Evolutionary conservation across 2,113 vertebrate species (phyloP), one percentile per base, ranked within the genome.

Genomic region (Cryptomyrus ogoouensis): DNA sequence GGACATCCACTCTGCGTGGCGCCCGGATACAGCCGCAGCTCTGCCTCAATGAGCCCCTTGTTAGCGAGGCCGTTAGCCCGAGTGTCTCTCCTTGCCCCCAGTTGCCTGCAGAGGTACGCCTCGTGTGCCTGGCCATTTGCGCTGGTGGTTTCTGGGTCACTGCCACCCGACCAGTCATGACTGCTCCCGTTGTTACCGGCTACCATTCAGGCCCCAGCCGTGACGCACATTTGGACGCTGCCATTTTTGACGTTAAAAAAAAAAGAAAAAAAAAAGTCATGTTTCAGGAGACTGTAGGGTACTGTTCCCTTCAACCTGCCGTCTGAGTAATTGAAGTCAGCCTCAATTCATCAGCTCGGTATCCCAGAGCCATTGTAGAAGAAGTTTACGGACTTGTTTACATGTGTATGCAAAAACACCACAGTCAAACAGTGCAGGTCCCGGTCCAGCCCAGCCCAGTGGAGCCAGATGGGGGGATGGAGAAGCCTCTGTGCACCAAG

Each of bases 31-130:
- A 3, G 39, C 77, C 44, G 12, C 3, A 31, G 89, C 27, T 17
- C 83, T 39, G 89, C 77, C 44, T 94, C 90, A 94, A 92, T 91
- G 91, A 91, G 83, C 88, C 93, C 91, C 90, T 93, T 93, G 92
- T 94, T 93, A 93, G 90, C 90, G 87, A 90, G 91, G 92, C 93
- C 62, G 91, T 92, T 93, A 92, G 92, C 91, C 92, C 90, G 91
- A 92, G 91, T 92, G 90, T 94, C 89, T 92, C 93, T 92, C 91
- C 92, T 91, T 62, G 5, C 62, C 89, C 87, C 62, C 56, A 58
- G 53, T 91, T 91, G 91, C 88, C 90, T 3, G 49, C 35, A 47
- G 92, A 92, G 88, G 88, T 12, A 80, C 88, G 89, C 77, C 91
- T 87, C 90, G 90, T 92, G 91, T 1, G 44, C 83, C 89, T 85